These are phyloP conservation scores for Peromyscus aztecus DNA, from an alignment of 2,797 vertebrate species.

Conservation along the genomic window DNA sequence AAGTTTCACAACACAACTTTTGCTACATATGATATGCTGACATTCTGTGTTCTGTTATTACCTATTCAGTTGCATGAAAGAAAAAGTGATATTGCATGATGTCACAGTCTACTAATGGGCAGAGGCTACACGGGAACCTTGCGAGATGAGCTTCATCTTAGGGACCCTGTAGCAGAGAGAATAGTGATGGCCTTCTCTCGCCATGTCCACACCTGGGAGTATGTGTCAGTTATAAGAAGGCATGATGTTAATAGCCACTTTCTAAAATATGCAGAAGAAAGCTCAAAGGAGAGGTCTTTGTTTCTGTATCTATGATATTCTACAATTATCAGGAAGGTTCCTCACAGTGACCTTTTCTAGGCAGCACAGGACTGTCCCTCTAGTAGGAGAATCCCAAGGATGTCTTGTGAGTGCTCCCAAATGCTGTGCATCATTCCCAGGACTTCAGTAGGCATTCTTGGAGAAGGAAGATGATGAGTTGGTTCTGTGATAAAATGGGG, in stretches of 20 bases:
- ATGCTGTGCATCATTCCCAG: not conserved
- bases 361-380: not conserved
- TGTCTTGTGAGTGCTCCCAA: no score
- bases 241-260: not conserved
- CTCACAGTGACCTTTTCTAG: not conserved
- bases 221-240: not conserved
- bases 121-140: not conserved
- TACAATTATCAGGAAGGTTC: not conserved
- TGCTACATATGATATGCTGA: not conserved
- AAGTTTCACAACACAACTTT: not conserved
- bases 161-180: not conserved
- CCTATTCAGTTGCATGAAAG: not conserved
- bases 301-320: not conserved
- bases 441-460: not conserved
- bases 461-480: not conserved
- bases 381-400: not conserved
- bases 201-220: not conserved
- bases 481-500: not conserved
- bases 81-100: not conserved
- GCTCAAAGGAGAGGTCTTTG: not conserved
- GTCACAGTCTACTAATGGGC: not conserved
- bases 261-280: slow-evolving; percentile 11
- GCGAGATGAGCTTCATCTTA: not conserved
- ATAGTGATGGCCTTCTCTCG: not conserved
- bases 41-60: not conserved